phyloP scores from a whole-genome alignment of 2,797 vertebrate genomes.

The Crypturellus tataupa region DNA sequence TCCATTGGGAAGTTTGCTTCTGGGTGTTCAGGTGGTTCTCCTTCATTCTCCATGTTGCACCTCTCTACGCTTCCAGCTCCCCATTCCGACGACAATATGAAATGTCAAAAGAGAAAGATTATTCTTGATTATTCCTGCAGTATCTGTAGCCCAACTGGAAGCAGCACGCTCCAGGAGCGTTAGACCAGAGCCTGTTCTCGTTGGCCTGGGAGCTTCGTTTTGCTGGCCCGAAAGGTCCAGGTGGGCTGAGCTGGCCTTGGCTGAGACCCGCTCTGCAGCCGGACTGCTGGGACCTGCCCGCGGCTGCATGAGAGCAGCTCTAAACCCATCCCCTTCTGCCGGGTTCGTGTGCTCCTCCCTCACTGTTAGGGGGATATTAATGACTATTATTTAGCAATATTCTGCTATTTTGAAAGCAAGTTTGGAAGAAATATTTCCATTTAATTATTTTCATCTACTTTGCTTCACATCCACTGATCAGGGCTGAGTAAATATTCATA shows the following conservation, averaged over 20 bases:
- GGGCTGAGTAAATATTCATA: conserved; percentile 34
- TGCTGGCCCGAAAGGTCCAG: conserved; percentile 51
- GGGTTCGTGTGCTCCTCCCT: background rate
- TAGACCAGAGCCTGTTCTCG: conserved; percentile 18
- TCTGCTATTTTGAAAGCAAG: background rate
- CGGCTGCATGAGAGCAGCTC: conserved; percentile 53
- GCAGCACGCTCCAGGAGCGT: conserved; percentile 8
- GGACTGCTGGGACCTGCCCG: background rate
- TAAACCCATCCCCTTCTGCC: conserved; percentile 61
- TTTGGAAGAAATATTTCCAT: background rate
- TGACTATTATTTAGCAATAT: background rate
- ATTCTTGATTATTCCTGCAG: conserved; percentile 50
- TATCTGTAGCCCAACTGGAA: conserved; percentile 50
- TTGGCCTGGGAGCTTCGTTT: background rate
- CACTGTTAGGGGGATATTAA: background rate
- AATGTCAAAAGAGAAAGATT: conserved; percentile 60
- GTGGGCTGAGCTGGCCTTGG: conserved; percentile 66
- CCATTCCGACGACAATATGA: background rate
- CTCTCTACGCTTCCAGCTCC: conserved; percentile 34
- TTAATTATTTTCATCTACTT: conserved; percentile 23
- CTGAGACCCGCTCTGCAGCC: conserved; percentile 18
- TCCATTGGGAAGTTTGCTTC: background rate
- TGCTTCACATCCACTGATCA: background rate
- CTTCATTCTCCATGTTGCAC: conserved; percentile 31
- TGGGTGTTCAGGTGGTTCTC: conserved; percentile 44